A percentile compares a stretch with the other conserved stretches of the same genome.
Conservation (phyloP, 2,797 vertebrate genomes). For the Carcharodon carcharias region DNA sequence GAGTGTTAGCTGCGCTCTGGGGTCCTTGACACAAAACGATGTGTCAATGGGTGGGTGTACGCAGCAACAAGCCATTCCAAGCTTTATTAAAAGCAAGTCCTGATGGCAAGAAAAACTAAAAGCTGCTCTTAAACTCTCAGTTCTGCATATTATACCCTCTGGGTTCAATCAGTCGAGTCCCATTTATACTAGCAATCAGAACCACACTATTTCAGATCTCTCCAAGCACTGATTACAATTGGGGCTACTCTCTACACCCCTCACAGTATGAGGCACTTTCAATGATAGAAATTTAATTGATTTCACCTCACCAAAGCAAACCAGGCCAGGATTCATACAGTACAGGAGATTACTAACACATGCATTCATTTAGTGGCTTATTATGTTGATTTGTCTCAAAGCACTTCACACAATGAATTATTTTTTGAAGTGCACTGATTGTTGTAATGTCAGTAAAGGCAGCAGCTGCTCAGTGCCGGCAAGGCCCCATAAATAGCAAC, state of each 20-base stretch:
- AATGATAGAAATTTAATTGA: conserved; percentile 24
- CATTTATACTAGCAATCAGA: conserved; percentile 1
- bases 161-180: neutral
- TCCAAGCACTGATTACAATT: conserved; percentile 14
- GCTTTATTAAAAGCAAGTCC: neutral
- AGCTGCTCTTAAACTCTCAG: neutral
- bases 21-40: neutral
- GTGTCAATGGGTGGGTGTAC: neutral
- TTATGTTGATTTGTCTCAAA: neutral
- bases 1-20: neutral
- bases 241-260: neutral
- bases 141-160: neutral
- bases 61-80: neutral
- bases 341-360: neutral
- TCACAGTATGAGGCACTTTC: conserved; percentile 13
- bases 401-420: conserved; percentile 5
- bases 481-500: neutral
- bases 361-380: conserved; percentile 4
- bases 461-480: neutral
- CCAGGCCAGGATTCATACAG: neutral
- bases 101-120: neutral
- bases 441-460: neutral
- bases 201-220: neutral
- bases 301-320: neutral
- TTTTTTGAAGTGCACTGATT: conserved; percentile 1